A percentile compares a stretch with the other conserved stretches of the same genome.
These are phyloP conservation scores for Eugnorisma glareosa DNA, from an alignment of 2,888 invertebrate species.

Conservation along the genomic window DNA sequence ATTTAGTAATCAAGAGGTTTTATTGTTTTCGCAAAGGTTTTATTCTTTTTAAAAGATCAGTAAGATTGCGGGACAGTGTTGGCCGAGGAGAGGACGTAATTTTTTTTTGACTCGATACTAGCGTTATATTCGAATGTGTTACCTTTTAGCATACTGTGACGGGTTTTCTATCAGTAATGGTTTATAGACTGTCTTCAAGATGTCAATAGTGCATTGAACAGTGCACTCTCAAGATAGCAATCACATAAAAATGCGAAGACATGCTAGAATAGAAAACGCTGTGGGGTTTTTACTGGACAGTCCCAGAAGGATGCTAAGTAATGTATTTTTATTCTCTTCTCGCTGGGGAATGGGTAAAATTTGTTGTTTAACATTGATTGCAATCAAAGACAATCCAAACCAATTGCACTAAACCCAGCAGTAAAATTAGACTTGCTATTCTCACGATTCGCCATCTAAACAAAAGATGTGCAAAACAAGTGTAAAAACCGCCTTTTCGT, in stretches of 20 bases:
- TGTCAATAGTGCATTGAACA: background rate
- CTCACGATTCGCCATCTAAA: background rate
- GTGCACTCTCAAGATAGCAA: constrained; percentile 13
- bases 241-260: constrained; percentile 15
- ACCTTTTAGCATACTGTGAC: background rate
- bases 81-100: background rate
- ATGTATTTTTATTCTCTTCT: background rate
- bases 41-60: background rate
- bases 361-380: constrained; percentile 2
- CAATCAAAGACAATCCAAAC: too few species aligned
- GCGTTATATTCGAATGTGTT: background rate
- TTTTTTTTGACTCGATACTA: background rate
- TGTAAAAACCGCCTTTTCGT: background rate
- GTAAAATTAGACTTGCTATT: background rate
- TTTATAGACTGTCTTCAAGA: background rate
- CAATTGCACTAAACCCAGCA: background rate
- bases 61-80: background rate
- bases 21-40: background rate
- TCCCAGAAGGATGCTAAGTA: background rate
- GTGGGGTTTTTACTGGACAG: background rate
- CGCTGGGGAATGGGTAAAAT: background rate
- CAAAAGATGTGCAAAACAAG: background rate
- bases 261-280: constrained; percentile 2
- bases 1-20: background rate
- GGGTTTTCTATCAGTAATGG: background rate